Conservation (phyloP, 2,113 vertebrate species). For the Cepphus grylle region DNA sequence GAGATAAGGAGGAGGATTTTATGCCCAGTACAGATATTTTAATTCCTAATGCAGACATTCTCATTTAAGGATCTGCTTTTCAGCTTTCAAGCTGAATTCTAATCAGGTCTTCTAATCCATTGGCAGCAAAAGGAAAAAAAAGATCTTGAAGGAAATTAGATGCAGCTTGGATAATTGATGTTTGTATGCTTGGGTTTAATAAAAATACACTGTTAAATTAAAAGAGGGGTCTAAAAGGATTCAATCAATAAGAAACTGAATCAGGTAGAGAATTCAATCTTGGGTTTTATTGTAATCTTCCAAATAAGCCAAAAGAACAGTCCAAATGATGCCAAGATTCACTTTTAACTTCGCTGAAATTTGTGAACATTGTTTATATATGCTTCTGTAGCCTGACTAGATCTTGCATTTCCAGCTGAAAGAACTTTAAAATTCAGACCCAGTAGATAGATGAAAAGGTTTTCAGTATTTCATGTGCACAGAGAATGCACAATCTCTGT, state of each 20-base stretch:
- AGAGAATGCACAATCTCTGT: not conserved
- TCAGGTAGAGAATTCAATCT: constrained; percentile 72
- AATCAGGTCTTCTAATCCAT: constrained; percentile 76
- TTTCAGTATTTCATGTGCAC: constrained; percentile 23
- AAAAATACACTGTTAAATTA: constrained; percentile 77
- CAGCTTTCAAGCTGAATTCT: constrained; percentile 74
- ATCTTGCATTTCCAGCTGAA: constrained; percentile 39
- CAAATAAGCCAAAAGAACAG: constrained; percentile 56
- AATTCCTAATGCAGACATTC: constrained; percentile 65
- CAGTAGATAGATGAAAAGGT: constrained; percentile 18
- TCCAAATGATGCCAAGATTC: constrained; percentile 14
- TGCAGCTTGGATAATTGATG: constrained; percentile 75
- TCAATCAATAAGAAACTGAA: constrained; percentile 72
- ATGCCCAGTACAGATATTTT: constrained; percentile 56
- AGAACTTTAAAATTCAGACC: constrained; percentile 12
- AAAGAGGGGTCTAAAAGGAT: constrained; percentile 70
- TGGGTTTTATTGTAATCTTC: constrained; percentile 65
- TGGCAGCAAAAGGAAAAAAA: constrained; percentile 62
- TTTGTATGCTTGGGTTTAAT: constrained; percentile 71
- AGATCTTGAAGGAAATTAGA: constrained; percentile 71
- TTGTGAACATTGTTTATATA: not conserved
- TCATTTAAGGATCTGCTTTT: constrained; percentile 72
- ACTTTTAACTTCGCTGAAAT: constrained; percentile 40
- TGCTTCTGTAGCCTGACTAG: not conserved
- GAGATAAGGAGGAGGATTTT: constrained; percentile 76